A percentile compares a stretch with the other conserved stretches of the same genome.
phyloP scores from a whole-genome alignment of 2,113 vertebrate genomes.

The Bambusicola thoracicus region DNA sequence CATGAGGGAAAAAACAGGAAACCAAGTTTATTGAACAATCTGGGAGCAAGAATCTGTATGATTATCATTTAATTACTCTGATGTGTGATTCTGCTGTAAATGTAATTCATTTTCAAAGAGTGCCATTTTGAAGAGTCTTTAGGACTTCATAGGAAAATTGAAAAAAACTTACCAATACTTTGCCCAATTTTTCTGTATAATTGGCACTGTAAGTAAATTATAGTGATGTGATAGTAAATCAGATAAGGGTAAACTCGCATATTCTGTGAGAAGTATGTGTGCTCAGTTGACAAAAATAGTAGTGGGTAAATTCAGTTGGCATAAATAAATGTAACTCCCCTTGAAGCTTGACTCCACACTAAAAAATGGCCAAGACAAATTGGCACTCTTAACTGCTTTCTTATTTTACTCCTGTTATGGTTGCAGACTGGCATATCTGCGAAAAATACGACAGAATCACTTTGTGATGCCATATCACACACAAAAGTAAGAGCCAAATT shows the following conservation, averaged over 20 bases:
- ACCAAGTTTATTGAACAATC: background rate
- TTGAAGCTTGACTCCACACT: background rate
- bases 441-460: background rate
- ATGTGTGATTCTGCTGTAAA: background rate
- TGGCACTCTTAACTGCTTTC: background rate
- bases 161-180: background rate
- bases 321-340: background rate
- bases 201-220: background rate
- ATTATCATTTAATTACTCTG: background rate
- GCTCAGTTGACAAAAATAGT: background rate
- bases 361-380: background rate
- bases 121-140: background rate
- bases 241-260: background rate
- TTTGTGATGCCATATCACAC: background rate
- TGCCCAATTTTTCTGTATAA: background rate
- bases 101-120: background rate
- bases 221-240: background rate
- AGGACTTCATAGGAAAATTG: background rate
- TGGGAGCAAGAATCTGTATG: background rate
- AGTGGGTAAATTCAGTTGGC: background rate
- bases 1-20: constrained; percentile 75
- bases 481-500: background rate
- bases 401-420: background rate
- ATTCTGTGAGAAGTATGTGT: background rate
- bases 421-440: background rate